Percentiles rank a stretch among this genome's conserved stretches.
Evolutionary conservation across 2,888 invertebrate species (phyloP).

Genomic region (Leptopilina syphax): DNA sequence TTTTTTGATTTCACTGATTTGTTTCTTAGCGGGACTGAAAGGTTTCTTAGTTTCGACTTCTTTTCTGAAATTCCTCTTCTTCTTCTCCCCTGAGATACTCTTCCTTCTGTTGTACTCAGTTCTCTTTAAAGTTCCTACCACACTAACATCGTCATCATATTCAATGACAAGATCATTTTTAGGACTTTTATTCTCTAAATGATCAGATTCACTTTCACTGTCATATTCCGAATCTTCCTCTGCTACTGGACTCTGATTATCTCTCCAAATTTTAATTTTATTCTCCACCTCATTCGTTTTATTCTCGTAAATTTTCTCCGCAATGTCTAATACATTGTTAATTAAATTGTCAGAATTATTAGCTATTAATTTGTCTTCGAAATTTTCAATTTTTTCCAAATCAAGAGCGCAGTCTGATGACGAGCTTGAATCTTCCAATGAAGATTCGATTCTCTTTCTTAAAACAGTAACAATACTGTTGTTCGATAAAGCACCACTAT

Average conservation of each 20-base stretch:
- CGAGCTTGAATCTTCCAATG: not conserved
- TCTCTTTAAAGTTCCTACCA: constrained; percentile 12
- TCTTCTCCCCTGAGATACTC: constrained; percentile 47
- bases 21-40: constrained; percentile 18
- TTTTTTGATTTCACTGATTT: constrained; percentile 15
- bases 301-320: constrained; percentile 43
- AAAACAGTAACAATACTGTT: constrained; percentile 17
- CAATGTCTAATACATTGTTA: constrained; percentile 48
- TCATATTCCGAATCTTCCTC: constrained; percentile 37
- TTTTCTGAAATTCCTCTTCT: constrained; percentile 52
- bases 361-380: constrained; percentile 35
- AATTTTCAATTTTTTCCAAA: constrained; percentile 37
- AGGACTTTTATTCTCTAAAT: constrained; percentile 31
- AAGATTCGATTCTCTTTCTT: not conserved
- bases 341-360: constrained; percentile 44
- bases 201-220: constrained; percentile 32
- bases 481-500: not conserved
- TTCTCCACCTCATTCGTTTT: constrained; percentile 51
- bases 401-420: not conserved
- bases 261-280: constrained; percentile 68
- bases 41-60: constrained; percentile 49
- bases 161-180: constrained; percentile 66
- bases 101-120: constrained; percentile 47
- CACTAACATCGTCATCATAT: constrained; percentile 57
- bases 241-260: constrained; percentile 56